Base-by-base conservation (phyloP, 1,140 invertebrate genomes). In the Euura lappo region DNA sequence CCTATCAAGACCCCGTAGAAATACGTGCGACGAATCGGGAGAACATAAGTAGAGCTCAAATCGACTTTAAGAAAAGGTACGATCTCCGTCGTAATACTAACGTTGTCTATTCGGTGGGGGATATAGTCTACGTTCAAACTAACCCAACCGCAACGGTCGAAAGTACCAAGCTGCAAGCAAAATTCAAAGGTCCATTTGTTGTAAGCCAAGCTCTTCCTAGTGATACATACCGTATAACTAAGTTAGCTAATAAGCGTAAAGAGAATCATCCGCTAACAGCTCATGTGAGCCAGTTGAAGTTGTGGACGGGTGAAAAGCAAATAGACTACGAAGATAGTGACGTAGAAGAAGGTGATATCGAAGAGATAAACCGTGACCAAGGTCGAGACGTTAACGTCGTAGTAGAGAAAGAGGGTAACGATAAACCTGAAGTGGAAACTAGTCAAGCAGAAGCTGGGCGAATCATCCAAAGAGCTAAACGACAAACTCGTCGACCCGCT, bases 121-220 rank as follows among this genome's bases (percentile, higher is more conserved):
- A 80, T 46, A 76, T 79, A 3, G 77, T 79, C 4, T 80, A 68
- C 65, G 51, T 78, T 2, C 74, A 76, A 65, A 44, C 10, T 6
- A 65, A 73, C 65, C 69, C 68, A 2, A 44, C 69, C 0, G 42
- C 74, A 2, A 75, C 77, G 4, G 77, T 74, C 2, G 71, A 74
- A 2, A 72, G 72, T 3, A 78, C 75, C 0, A 78, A 78, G 13
- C 45, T 78, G 0, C 77, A 78, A 70, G 13, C 7, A 46, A 60
- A 64, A 4, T 75, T 42, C 44, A 6, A 47, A 44, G 74, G 74
- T 5, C 74, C 74, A 5, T 72, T 46, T 6, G 72, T 74, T 1
- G 42, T 75, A 5, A 8, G 45, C 2, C 45, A 74, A 28, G 65
- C 47, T 47, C 60, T 72, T 0, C 65, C 70, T 1, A 70, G 13